Evolutionary conservation across 2,888 invertebrate genomes (phyloP).

Genomic region (Acanthosepion lycidas): DNA sequence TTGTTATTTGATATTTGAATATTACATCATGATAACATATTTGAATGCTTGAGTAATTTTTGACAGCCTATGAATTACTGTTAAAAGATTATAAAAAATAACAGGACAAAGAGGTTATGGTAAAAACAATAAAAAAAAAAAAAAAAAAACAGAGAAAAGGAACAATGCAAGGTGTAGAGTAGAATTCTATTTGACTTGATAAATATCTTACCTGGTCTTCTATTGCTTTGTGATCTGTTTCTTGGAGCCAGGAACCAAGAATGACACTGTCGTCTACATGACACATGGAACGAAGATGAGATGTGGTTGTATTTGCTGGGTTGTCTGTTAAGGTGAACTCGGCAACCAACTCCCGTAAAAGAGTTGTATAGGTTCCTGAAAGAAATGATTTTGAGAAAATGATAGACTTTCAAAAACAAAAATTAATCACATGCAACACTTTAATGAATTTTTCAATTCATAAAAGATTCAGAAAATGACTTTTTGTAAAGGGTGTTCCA

Average conservation of each 20-base stretch:
- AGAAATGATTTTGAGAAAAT: constrained; percentile 50
- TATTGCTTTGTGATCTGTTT: constrained; percentile 95
- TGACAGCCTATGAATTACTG: background rate
- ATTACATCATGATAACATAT: background rate
- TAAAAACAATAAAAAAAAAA: background rate
- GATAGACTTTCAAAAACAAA: background rate
- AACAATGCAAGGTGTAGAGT: background rate
- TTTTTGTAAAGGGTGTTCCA: too few relatives aligned
- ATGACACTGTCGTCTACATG: constrained; percentile 92
- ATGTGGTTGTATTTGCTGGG: constrained; percentile 88
- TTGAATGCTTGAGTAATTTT: background rate
- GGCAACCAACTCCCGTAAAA: constrained; percentile 90
- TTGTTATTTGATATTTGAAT: background rate
- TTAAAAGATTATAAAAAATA: background rate
- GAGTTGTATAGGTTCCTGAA: constrained; percentile 82
- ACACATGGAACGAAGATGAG: constrained; percentile 86
- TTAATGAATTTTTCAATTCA: too few relatives aligned
- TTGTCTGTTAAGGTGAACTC: constrained; percentile 96
- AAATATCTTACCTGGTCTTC: constrained; percentile 89
- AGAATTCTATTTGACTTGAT: background rate
- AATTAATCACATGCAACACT: background rate
- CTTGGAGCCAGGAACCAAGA: constrained; percentile 94
- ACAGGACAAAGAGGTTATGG: background rate
- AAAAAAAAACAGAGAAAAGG: background rate
- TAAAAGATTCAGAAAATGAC: too few relatives aligned